Evolutionary conservation across 2,113 vertebrate genomes (phyloP).

Genomic region (Myodes glareolus): DNA sequence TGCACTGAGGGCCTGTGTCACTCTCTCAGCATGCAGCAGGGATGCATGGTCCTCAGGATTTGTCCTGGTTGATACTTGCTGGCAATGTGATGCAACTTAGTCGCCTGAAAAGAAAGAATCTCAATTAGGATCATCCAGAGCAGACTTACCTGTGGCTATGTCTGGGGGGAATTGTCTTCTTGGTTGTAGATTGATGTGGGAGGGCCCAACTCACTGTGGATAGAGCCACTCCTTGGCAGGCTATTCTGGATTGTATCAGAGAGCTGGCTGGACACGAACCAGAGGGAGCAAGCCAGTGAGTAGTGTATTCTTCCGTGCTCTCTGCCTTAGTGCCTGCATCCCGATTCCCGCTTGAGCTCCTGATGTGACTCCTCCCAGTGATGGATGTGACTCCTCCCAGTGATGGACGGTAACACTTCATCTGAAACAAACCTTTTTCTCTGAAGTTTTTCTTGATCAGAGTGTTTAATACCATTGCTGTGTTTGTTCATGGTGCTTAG

Average conservation of each 20-base stretch:
- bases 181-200: background rate
- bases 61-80: background rate
- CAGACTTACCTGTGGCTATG: background rate
- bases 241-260: background rate
- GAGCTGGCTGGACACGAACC: background rate
- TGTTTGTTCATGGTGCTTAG: background rate
- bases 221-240: background rate
- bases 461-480: background rate
- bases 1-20: background rate
- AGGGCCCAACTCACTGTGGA: too few species aligned
- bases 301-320: background rate
- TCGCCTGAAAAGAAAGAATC: background rate
- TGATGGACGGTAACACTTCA: background rate
- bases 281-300: background rate
- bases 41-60: too few species aligned
- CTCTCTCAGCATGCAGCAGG: background rate
- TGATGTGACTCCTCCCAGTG: background rate
- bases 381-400: background rate
- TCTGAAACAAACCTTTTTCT: background rate
- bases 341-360: background rate
- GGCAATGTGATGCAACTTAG: background rate
- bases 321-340: background rate
- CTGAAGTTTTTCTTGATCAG: background rate
- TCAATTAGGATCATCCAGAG: background rate
- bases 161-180: background rate